Base-by-base conservation (phyloP, 2,113 vertebrate genomes). In the Etia nguti region DNA sequence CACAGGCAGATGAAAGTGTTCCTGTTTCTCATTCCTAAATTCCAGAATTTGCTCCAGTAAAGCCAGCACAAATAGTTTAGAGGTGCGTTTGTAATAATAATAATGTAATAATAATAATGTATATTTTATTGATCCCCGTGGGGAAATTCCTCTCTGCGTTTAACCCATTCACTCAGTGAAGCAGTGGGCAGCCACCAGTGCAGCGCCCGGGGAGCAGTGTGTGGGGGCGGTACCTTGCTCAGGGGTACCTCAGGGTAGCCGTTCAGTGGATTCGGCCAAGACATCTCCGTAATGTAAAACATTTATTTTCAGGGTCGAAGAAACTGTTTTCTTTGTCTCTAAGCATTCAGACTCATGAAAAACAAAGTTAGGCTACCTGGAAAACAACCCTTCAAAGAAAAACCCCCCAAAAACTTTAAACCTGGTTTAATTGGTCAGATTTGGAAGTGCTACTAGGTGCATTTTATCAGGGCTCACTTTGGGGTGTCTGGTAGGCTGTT, bases 31-130 rank as follows among this genome's bases (percentile, higher is more conserved):
- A 56, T 81, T 24, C 13, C 68, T 26, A 31, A 48, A 75, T 8
- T 48, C 68, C 73, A 31, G 73, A 77, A 77, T 77, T 77, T 50
- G 10, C 43, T 77, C 43, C 43, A 50, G 16, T 75, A 50, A 31
- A 50, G 6, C 1, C 16, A 50, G 68, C 6, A 20, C 6, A 31
- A 10, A 50, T 77, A 5, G 26, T 52, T 77, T 77, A 8, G 6
- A 77, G 10, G 16, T 77, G 43, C 16, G 50, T 80, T 80, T 55
- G 34, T 46, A n/a, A n/a, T n/a, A n/a, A n/a, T n/a, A n/a, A n/a
- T n/a, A n/a, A n/a, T n/a, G n/a, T n/a, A n/a, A n/a, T n/a, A n/a
- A n/a, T n/a, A n/a, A n/a, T n/a, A n/a, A n/a, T n/a, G n/a, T n/a
- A n/a, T n/a, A n/a, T n/a, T n/a, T n/a, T n/a, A n/a, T n/a, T n/a